phyloP scores from a whole-genome alignment of 2,113 vertebrate species.

The Macrotis lagotis region DNA sequence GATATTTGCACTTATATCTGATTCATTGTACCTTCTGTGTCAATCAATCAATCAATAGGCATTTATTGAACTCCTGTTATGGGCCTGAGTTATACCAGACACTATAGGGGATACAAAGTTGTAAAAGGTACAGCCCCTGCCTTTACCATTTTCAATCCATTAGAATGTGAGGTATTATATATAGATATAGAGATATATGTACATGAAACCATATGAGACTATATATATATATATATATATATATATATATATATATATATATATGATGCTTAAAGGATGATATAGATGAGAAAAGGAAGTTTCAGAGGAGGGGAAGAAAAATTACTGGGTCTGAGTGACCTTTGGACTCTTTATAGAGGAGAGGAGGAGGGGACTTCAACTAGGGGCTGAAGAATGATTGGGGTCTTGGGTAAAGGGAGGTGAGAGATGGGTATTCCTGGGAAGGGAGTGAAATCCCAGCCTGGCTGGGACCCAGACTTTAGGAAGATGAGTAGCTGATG shows the following conservation, averaged over 20 bases:
- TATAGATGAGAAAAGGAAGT: neutral
- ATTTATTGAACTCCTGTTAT: neutral
- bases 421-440: neutral
- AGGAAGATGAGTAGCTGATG: neutral
- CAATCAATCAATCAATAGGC: fast-evolving
- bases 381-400: neutral
- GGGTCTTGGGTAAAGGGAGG: neutral
- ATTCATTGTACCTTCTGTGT: neutral
- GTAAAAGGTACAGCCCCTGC: neutral
- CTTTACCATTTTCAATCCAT: neutral
- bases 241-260: no score
- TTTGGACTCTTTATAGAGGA: neutral
- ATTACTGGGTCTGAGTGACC: neutral
- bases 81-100: neutral
- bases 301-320: neutral
- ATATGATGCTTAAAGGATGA: neutral
- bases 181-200: no score
- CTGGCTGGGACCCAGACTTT: neutral
- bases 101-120: fast-evolving
- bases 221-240: no score
- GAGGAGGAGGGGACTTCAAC: neutral
- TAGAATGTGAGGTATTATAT: neutral
- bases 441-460: neutral
- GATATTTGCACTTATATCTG: neutral
- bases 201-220: neutral